Evolutionary conservation across 2,113 vertebrate species (phyloP).

Genomic region (Dasyurus viverrinus): DNA sequence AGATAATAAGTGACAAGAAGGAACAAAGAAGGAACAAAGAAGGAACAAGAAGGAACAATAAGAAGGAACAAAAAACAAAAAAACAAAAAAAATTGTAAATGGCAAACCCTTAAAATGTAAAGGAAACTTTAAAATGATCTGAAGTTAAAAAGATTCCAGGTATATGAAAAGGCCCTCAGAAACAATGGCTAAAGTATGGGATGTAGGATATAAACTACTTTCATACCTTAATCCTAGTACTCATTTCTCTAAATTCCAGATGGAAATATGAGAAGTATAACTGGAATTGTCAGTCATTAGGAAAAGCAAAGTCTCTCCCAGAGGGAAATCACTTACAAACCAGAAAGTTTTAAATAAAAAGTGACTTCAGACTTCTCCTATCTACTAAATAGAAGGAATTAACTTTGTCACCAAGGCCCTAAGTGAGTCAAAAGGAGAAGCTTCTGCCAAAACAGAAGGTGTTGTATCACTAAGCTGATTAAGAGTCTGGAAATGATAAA

Average conservation of each 20-base stretch:
- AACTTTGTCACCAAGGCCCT: background rate
- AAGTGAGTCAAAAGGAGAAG: background rate
- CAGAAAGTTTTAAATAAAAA: background rate
- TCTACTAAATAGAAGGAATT: background rate
- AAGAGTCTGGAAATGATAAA: background rate
- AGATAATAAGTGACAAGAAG: background rate
- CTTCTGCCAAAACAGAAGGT: background rate
- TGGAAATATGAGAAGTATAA: background rate
- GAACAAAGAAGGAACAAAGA: slow-evolving; percentile 41
- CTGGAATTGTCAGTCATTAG: background rate
- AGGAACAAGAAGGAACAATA: slow-evolving; percentile 49
- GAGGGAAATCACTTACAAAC: background rate
- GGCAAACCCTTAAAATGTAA: slow-evolving; percentile 22
- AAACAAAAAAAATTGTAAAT: too few species aligned
- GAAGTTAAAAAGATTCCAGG: background rate
- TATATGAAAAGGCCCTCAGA: background rate
- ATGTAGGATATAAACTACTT: background rate
- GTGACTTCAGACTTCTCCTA: background rate
- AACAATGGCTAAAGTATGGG: background rate
- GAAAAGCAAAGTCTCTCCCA: background rate
- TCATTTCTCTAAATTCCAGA: background rate
- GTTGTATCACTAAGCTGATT: background rate
- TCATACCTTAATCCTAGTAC: background rate
- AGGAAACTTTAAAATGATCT: background rate
- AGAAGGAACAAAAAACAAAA: slow-evolving; percentile 46